Percentiles rank a stretch among this genome's conserved stretches.
Conservation (phyloP, 2,797 vertebrate genomes). For the Psittacula derbiana region DNA sequence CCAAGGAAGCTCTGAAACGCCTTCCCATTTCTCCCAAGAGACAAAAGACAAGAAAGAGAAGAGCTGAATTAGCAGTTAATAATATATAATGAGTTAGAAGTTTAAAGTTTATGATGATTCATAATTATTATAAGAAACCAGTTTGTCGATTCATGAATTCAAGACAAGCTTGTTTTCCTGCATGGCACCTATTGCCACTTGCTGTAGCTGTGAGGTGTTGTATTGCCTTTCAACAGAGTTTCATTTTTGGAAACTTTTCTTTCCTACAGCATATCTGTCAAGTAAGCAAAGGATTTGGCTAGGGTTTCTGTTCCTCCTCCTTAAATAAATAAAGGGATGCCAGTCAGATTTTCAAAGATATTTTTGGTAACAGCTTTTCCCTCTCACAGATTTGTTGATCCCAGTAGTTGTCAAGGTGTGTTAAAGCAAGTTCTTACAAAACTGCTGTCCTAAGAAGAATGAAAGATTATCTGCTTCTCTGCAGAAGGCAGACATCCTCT, state of each 20-base stretch:
- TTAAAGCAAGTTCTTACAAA: conserved; percentile 52
- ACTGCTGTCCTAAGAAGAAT: conserved; percentile 56
- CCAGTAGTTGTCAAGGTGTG: conserved; percentile 41
- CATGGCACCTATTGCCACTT: background rate
- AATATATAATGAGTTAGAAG: conserved; percentile 33
- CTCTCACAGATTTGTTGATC: conserved; percentile 42
- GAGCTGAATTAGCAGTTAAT: conserved; percentile 42
- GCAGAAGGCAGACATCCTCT: conserved; percentile 43
- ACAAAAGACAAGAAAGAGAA: conserved; percentile 35
- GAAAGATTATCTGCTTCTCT: conserved; percentile 29
- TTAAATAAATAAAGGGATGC: background rate
- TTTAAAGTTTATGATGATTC: conserved; percentile 25
- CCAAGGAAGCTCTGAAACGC: background rate
- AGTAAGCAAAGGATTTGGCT: background rate
- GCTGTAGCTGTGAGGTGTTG: background rate
- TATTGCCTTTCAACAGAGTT: conserved; percentile 19
- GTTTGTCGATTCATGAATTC: conserved; percentile 3
- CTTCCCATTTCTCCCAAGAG: conserved; percentile 11
- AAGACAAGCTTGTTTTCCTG: conserved; percentile 37
- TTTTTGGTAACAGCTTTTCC: conserved; percentile 7
- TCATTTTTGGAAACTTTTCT: background rate
- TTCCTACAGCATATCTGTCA: background rate
- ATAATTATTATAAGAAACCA: conserved; percentile 27
- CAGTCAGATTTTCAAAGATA: background rate
- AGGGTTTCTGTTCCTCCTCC: background rate